Percentiles rank a stretch among this genome's conserved stretches.
Evolutionary conservation across 92 coral and sea anemone species (phyloP).

Genomic region (Zoanthus sociatus): DNA sequence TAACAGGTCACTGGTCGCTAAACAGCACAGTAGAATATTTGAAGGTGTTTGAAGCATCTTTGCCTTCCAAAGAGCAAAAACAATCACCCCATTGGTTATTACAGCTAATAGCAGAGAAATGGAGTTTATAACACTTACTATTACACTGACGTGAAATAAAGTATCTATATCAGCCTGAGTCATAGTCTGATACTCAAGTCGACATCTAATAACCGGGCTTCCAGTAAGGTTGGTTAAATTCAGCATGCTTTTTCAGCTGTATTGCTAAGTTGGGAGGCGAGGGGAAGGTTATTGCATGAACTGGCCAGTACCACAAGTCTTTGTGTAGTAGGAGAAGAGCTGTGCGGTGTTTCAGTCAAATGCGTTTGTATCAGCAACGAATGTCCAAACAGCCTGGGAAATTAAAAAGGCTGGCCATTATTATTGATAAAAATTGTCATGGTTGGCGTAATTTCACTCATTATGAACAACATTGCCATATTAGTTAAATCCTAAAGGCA

Average conservation of each 20-base stretch:
- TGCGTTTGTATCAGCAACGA: too few species aligned
- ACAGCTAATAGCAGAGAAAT: constrained; percentile 15
- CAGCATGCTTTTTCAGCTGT: neutral
- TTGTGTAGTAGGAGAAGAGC: too few species aligned
- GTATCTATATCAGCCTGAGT: constrained; percentile 15
- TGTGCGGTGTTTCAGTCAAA: too few species aligned
- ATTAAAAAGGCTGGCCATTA: too few species aligned
- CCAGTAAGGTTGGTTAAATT: constrained; percentile 15
- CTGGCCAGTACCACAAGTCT: too few species aligned
- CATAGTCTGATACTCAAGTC: constrained; percentile 36
- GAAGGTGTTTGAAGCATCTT: constrained; percentile 43
- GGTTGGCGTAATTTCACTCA: too few species aligned
- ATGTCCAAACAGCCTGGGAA: too few species aligned
- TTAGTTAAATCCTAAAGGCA: too few species aligned
- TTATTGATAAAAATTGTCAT: too few species aligned
- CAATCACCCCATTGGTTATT: constrained; percentile 17
- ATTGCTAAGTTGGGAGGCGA: neutral
- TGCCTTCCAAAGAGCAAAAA: constrained; percentile 31
- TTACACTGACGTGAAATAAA: constrained; percentile 26
- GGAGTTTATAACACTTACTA: constrained; percentile 15
- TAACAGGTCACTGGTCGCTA: constrained; percentile 44
- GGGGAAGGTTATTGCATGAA: too few species aligned
- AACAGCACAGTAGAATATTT: constrained; percentile 43
- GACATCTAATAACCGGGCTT: constrained; percentile 9
- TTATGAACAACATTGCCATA: too few species aligned